These are phyloP conservation scores for Siniperca knerii DNA, from an alignment of 2,113 vertebrate genomes.

Conservation along the genomic window DNA sequence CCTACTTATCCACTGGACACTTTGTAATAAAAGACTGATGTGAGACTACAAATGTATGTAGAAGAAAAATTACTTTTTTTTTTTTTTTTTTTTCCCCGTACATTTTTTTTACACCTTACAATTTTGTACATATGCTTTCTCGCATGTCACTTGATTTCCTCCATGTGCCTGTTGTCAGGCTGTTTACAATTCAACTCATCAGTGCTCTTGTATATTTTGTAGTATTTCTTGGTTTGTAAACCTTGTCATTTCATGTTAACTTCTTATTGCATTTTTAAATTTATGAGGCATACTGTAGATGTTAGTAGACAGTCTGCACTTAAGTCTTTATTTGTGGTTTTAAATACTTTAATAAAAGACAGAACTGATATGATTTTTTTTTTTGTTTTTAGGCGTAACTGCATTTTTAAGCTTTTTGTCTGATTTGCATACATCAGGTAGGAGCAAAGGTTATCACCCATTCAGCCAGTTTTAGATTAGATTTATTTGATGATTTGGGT, in stretches of 20 bases:
- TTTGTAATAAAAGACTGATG: not conserved
- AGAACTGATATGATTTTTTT: not conserved
- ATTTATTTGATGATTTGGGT: not conserved
- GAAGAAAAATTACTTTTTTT: not conserved
- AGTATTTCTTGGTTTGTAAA: slow-evolving; percentile 17
- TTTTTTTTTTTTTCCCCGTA: not conserved
- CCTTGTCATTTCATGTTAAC: not conserved
- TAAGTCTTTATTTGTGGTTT: slow-evolving; percentile 30
- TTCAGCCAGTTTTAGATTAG: not conserved
- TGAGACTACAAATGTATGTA: not conserved
- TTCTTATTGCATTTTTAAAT: slow-evolving; percentile 2
- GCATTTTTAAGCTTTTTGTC: not conserved
- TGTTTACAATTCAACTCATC: slow-evolving; percentile 19
- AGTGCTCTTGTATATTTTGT: slow-evolving; percentile 41
- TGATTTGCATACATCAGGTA: not conserved
- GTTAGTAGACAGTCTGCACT: not conserved
- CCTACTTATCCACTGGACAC: not conserved
- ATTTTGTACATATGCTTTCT: slow-evolving; percentile 15
- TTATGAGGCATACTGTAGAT: not conserved
- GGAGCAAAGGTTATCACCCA: not conserved
- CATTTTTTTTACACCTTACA: not conserved
- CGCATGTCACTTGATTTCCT: not conserved
- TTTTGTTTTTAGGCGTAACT: not conserved
- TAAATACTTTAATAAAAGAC: slow-evolving; percentile 65
- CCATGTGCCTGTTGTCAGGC: slow-evolving; percentile 9